These are phyloP conservation scores for Arrhopalites spinosus DNA, from an alignment of 2,888 invertebrate species.

Conservation along the genomic window DNA sequence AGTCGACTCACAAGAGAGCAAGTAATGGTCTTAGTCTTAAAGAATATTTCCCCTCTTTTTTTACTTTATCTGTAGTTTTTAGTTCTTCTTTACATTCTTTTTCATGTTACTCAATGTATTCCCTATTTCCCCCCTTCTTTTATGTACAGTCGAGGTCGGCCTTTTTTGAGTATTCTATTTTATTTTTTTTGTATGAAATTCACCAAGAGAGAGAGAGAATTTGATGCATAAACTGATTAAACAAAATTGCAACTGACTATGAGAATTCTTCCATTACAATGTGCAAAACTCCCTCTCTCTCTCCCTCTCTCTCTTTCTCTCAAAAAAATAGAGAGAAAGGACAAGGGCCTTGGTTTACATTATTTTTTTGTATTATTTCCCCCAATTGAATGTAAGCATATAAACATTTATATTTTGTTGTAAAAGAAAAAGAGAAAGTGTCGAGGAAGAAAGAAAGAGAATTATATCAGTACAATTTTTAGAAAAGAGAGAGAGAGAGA, in stretches of 20 bases:
- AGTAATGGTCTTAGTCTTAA: background rate
- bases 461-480: background rate
- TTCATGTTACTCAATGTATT: too few relatives aligned
- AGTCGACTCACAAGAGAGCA: background rate
- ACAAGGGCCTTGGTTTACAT: background rate
- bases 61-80: background rate
- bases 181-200: slow-evolving; percentile 18
- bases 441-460: background rate
- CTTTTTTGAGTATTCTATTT: slow-evolving; percentile 14
- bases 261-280: slow-evolving; percentile 8
- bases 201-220: too few relatives aligned
- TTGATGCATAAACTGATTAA: slow-evolving; percentile 36
- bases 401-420: too few relatives aligned
- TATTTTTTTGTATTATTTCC: background rate
- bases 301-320: too few relatives aligned
- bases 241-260: slow-evolving; percentile 32
- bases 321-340: background rate
- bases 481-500: background rate
- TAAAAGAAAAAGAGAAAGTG: too few relatives aligned
- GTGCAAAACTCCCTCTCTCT: too few relatives aligned
- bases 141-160: background rate
- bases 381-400: too few relatives aligned
- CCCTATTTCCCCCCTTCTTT: background rate
- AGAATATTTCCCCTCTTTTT: background rate
- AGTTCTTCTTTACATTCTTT: slow-evolving; percentile 1